Evolutionary conservation across 2,888 invertebrate species (phyloP).

Genomic region (Tenthredo livida): DNA sequence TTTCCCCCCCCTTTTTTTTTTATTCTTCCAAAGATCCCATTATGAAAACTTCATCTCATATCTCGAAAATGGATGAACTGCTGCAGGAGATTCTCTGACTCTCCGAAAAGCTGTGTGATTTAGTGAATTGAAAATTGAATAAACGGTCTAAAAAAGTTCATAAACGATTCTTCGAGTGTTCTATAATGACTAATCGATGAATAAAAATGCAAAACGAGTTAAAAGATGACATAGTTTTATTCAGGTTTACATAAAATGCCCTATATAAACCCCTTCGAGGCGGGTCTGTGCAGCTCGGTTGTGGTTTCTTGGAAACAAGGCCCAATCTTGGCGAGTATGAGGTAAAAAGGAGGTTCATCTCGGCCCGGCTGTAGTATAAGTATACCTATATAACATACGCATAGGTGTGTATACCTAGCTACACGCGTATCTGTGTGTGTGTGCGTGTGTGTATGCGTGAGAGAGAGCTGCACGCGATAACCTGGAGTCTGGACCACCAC

Average conservation of each 20-base stretch:
- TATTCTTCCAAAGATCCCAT: too few relatives aligned
- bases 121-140: too few relatives aligned
- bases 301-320: constrained; percentile 41
- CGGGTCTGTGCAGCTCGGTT: constrained; percentile 1
- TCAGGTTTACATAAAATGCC: not conserved
- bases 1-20: too few relatives aligned
- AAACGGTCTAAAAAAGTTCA: too few relatives aligned
- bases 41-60: too few relatives aligned
- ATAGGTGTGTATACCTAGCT: not conserved
- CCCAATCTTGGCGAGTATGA: constrained; percentile 33
- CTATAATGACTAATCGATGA: too few relatives aligned
- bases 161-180: too few relatives aligned
- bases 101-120: too few relatives aligned
- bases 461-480: constrained; percentile 2
- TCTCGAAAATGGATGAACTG: too few relatives aligned
- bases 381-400: not conserved
- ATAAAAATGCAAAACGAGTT: not conserved
- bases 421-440: not conserved
- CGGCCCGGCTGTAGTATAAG: not conserved
- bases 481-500: constrained; percentile 9
- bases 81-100: too few relatives aligned
- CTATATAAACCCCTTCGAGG: not conserved
- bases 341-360: constrained; percentile 36
- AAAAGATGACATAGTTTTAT: not conserved
- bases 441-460: not conserved